Evolutionary conservation across 2,797 vertebrate genomes (phyloP).

Genomic region (Platalea minor): DNA sequence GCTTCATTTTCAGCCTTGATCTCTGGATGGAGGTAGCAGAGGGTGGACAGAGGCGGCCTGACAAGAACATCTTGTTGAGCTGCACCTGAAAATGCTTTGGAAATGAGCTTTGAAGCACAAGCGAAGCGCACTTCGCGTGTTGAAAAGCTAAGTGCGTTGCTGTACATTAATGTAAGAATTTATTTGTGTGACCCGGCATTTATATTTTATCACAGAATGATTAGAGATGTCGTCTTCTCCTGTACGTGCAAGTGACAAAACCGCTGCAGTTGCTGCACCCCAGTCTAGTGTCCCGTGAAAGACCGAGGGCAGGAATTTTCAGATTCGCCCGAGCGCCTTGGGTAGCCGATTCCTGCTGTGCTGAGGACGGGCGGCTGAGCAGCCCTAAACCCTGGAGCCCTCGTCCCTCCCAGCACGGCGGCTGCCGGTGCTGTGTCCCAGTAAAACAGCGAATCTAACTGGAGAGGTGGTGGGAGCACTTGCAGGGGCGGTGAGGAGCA

Average conservation of each 20-base stretch:
- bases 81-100: background rate
- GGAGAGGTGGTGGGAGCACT: background rate
- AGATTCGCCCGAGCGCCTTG: rapidly evolving
- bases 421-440: background rate
- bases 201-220: background rate
- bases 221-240: background rate
- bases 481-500: background rate
- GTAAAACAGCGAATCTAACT: background rate
- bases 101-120: background rate
- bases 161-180: rapidly evolving
- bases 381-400: background rate
- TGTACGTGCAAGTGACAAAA: background rate
- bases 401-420: background rate
- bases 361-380: background rate
- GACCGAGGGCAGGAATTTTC: background rate
- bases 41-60: background rate
- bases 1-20: background rate
- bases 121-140: rapidly evolving
- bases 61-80: background rate
- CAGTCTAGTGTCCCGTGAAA: rapidly evolving
- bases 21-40: background rate
- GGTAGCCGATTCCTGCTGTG: background rate
- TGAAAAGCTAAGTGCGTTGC: background rate
- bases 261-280: rapidly evolving
- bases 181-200: background rate